Base-by-base conservation (phyloP, 2,113 vertebrate species). In the Sapayoa aenigma region DNA sequence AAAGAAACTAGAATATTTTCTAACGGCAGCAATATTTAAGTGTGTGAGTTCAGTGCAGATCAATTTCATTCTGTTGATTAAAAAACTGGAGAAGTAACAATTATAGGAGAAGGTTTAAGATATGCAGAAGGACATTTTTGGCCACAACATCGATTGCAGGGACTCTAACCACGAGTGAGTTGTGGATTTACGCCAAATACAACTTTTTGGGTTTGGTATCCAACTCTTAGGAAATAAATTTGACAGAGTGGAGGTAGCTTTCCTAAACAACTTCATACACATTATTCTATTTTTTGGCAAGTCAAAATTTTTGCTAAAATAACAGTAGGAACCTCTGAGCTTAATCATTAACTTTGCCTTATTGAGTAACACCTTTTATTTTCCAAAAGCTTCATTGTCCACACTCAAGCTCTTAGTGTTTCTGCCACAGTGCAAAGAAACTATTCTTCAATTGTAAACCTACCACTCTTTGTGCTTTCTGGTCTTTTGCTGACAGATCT, bases 401-500 rank as follows among this genome's bases (percentile, higher is more conserved):
- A 60, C 31, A 11, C 35, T 84, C 52, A 53, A 58, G 63, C 60
- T 85, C 55, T 52, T 9, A 73, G 52, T 41, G 23, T 35, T 83
- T 77, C 68, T 72, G 58, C 56, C 52, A 58, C 47, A n/a, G 49
- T 18, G 90, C 58, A 89, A 84, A 63, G 42, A n/a, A 17, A 69
- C 39, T 65, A n/a, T 77, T 47, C 52, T 86, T 78, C 62, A 74
- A 3, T 0, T 0, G 14, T 31, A 65, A 58, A 52, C 37, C 5
- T 3, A 84, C 47, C 52, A 56, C 39, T 33, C 73, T 80, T 85
- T 44, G 47, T 12, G 2, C 59, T 81, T 94, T 89, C 88, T 44
- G 81, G 52, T 86, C 76, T 94, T 96, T 78, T 73, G 95, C 91
- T 92, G 94, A 96, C 94, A 84, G 79, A 89, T 55, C 14, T n/a